These are phyloP conservation scores for Orchesella cincta DNA, from an alignment of 1,140 invertebrate species.

Conservation along the genomic window DNA sequence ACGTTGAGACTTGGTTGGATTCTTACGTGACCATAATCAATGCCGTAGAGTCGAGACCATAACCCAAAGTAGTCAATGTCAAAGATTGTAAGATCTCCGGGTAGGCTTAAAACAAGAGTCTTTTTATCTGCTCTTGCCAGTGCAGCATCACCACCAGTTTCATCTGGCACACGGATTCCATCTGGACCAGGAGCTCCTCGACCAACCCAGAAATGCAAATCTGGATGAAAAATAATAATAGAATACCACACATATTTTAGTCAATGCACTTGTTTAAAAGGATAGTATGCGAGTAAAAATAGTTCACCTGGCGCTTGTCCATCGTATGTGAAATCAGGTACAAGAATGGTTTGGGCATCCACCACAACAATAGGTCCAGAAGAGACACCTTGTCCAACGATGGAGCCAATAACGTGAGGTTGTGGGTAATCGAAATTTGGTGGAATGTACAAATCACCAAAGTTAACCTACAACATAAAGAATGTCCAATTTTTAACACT, in stretches of 20 bases:
- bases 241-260: neutral
- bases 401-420: conserved; percentile 73
- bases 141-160: conserved; percentile 81
- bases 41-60: conserved; percentile 84
- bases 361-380: conserved; percentile 84
- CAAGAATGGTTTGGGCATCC: conserved; percentile 83
- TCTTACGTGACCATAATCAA: conserved; percentile 83
- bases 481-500: too few relatives aligned
- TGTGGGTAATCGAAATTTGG: conserved; percentile 75
- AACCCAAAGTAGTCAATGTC: conserved; percentile 83
- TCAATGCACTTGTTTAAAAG: neutral
- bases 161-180: conserved; percentile 79
- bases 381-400: conserved; percentile 75
- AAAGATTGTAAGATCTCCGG: conserved; percentile 75
- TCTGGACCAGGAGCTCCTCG: conserved; percentile 74
- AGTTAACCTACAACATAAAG: conserved; percentile 72
- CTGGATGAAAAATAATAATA: conserved; percentile 61
- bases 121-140: conserved; percentile 77
- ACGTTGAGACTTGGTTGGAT: conserved; percentile 76
- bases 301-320: conserved; percentile 80
- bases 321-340: conserved; percentile 84
- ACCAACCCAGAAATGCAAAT: conserved; percentile 89
- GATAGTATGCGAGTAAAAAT: neutral
- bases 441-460: conserved; percentile 81
- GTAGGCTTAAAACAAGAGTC: conserved; percentile 81